Percentiles rank a stretch among this genome's conserved stretches.
phyloP scores from a whole-genome alignment of 1,140 invertebrate species.

The Apolygus lucorum region DNA sequence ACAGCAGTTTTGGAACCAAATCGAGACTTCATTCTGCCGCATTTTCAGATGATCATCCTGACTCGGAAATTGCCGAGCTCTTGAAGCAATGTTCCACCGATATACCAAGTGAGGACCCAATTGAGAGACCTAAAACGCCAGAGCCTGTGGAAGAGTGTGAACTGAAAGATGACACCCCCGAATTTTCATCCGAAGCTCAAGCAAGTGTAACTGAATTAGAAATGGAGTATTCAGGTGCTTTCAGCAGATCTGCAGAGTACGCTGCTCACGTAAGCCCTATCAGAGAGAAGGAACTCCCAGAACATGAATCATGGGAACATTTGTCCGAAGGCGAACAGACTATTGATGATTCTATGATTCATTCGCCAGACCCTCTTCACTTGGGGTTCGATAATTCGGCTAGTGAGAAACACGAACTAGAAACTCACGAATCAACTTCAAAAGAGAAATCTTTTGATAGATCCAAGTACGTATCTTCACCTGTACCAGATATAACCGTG shows the following conservation, averaged over 20 bases:
- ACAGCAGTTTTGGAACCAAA: conserved; percentile 37
- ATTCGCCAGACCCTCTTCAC: conserved; percentile 43
- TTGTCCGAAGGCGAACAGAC: conserved; percentile 43
- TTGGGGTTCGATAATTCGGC: conserved; percentile 42
- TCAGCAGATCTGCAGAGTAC: conserved; percentile 34
- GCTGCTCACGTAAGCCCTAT: conserved; percentile 35
- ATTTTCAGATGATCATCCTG: conserved; percentile 40
- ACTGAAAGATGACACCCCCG: conserved; percentile 39
- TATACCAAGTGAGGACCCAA: conserved; percentile 39
- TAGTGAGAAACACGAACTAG: conserved; percentile 45
- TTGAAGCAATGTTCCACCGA: conserved; percentile 39
- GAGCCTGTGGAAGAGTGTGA: conserved; percentile 41
- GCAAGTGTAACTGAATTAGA: conserved; percentile 36
- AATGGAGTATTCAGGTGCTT: conserved; percentile 34
- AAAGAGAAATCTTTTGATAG: conserved; percentile 41
- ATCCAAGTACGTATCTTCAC: conserved; percentile 38
- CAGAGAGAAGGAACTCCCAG: conserved; percentile 29
- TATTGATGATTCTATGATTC: conserved; percentile 36
- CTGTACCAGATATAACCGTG: conserved; percentile 58
- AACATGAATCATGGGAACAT: conserved; percentile 25
- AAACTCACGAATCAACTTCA: conserved; percentile 41
- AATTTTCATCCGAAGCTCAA: conserved; percentile 36
- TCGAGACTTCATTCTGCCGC: conserved; percentile 37
- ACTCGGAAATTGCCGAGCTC: conserved; percentile 41
- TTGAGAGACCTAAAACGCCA: conserved; percentile 45